phyloP scores from a whole-genome alignment of 2,888 invertebrate genomes.

The Phengaris arion region DNA sequence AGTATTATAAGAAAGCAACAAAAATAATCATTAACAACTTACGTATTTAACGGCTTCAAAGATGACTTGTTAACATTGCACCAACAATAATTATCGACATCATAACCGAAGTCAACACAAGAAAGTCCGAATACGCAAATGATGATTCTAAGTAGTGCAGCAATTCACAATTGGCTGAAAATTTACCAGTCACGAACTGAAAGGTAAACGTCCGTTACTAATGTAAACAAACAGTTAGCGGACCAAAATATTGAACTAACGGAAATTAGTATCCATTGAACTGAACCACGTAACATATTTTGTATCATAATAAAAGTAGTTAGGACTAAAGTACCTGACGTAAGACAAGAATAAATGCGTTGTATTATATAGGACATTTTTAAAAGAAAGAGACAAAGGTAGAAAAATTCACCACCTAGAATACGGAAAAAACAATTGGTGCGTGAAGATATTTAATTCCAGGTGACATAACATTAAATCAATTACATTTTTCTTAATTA shows the following conservation, averaged over 20 bases:
- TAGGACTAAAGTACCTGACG: neutral
- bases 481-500: neutral
- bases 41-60: neutral
- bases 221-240: constrained; percentile 34
- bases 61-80: neutral
- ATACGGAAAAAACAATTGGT: neutral
- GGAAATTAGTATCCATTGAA: neutral
- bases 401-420: neutral
- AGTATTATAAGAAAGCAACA: neutral
- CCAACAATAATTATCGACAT: neutral
- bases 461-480: too few species aligned
- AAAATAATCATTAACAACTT: neutral
- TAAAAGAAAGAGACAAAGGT: neutral
- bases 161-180: constrained; percentile 39
- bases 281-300: neutral
- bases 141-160: constrained; percentile 1
- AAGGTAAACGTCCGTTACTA: constrained; percentile 50
- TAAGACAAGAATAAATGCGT: neutral
- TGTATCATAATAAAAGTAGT: neutral
- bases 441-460: neutral
- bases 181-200: constrained; percentile 52
- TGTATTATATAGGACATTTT: neutral
- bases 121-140: constrained; percentile 11
- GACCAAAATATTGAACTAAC: constrained; percentile 30
- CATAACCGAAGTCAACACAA: neutral